Evolutionary conservation across 2,888 invertebrate species (phyloP), one percentile per base, ranked within the genome.

Genomic region (Trichogramma evanescens): DNA sequence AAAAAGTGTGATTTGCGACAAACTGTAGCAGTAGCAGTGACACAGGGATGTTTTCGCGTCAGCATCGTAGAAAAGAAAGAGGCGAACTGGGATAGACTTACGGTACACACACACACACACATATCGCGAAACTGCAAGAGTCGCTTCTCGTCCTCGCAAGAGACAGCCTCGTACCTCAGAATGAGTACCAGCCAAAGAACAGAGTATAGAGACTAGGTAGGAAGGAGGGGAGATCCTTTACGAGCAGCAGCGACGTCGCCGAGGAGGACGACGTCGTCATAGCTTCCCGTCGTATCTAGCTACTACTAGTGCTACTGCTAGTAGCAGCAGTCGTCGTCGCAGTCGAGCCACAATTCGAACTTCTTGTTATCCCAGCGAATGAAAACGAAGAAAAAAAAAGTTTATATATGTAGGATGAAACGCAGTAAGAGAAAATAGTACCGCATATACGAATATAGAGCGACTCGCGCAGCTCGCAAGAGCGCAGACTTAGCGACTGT

Each of bases 1-100:
- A 62, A 61, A 63, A 63, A 59, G 38, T 6, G 48, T 63, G 63
- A 63, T 60, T 63, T 63, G 59, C 59, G 57, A 63, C 54, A 43
- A 54, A 52, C 26, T 26, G 26, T 26, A 26, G 26, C 26, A 26
- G 26, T 26, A 26, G 26, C 26, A 26, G 49, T 42, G 39, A 39
- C 46, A 42, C 48, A 54, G 51, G 52, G 44, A 60, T 60, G 53
- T 54, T 60, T 60, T 63, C 58, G 56, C 56, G 58, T 60, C 60
- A 63, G 58, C 52, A 13, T 57, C 51, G 50, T 26, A 26, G 26
- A 26, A 26, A 26, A 26, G 26, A 26, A 26, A 26, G 26, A 26
- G 26, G 26, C 26, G 26, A 26, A 26, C 26, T 26, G 9, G 38
- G 45, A 41, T 10, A 41, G 51, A 10, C 49, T 51, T 52, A 50